Conservation (phyloP, 2,888 invertebrate genomes). For the Caprella mutica region DNA sequence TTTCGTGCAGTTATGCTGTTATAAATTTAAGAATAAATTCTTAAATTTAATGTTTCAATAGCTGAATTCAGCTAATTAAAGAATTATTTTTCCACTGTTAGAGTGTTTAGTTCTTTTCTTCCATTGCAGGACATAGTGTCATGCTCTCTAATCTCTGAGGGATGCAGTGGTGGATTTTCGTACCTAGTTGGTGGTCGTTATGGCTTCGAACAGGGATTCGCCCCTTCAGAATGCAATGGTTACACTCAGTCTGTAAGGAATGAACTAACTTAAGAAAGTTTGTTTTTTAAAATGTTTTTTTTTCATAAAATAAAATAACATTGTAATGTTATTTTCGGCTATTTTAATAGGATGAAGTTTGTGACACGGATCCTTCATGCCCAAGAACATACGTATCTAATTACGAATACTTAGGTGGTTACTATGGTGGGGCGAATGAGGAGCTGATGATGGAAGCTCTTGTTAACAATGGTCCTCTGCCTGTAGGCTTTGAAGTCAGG, state of each 20-base stretch:
- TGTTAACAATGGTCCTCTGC: conserved; percentile 42
- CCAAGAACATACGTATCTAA: conserved; percentile 37
- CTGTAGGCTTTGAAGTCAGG: conserved; percentile 43
- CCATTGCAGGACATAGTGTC: conserved; percentile 41
- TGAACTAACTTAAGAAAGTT: conserved; percentile 15
- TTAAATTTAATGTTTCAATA: no score
- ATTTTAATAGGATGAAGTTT: conserved; percentile 14
- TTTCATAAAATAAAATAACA: not conserved
- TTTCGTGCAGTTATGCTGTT: no score
- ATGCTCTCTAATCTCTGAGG: conserved; percentile 45
- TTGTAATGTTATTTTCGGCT: no score
- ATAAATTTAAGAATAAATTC: no score
- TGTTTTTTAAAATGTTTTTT: not conserved
- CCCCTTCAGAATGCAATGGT: conserved; percentile 41
- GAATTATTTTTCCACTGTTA: not conserved
- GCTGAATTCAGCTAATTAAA: not conserved
- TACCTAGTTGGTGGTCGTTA: conserved; percentile 41
- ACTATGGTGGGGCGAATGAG: conserved; percentile 41
- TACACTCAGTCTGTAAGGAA: conserved; percentile 38
- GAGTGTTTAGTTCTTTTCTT: not conserved
- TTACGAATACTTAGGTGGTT: conserved; percentile 44
- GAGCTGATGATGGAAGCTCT: conserved; percentile 41
- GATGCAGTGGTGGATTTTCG: conserved; percentile 41
- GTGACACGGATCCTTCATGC: conserved; percentile 15
- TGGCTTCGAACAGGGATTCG: conserved; percentile 41